Evolutionary conservation across 2,888 invertebrate species (phyloP).

Genomic region (Gasteruption jaculator): DNA sequence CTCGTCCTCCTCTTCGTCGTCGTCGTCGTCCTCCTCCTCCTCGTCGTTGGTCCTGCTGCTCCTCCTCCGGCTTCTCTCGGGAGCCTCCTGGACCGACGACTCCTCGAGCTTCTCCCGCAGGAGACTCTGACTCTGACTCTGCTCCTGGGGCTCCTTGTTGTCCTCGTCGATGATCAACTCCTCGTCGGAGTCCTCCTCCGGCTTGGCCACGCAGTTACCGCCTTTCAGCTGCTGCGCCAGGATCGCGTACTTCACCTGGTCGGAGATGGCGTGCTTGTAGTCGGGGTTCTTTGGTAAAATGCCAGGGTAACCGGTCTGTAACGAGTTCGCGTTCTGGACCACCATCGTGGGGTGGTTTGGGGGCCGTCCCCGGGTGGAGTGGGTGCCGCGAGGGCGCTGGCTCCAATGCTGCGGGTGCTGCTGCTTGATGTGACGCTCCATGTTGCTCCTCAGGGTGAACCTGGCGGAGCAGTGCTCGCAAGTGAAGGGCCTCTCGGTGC

Average conservation of each 20-base stretch:
- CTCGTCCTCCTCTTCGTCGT: slow-evolving; percentile 30
- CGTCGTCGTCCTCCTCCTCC: slow-evolving; percentile 31
- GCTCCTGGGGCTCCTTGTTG: slow-evolving; percentile 25
- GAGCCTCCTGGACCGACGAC: slow-evolving; percentile 17
- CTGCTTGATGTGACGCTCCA: slow-evolving; percentile 92
- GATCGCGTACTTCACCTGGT: slow-evolving; percentile 72
- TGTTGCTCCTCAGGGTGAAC: slow-evolving; percentile 88
- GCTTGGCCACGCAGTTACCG: slow-evolving; percentile 39
- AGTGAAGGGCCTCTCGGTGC: slow-evolving; percentile 86
- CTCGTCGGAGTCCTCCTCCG: slow-evolving; percentile 65
- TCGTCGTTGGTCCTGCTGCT: slow-evolving; percentile 18
- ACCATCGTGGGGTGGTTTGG: slow-evolving; percentile 41
- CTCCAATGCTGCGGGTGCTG: slow-evolving; percentile 91
- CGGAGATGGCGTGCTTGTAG: slow-evolving; percentile 55
- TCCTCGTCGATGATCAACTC: slow-evolving; percentile 65
- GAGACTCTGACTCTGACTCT: slow-evolving; percentile 33
- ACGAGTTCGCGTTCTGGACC: too few relatives aligned
- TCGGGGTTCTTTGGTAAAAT: slow-evolving; percentile 39
- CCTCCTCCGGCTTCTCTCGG: slow-evolving; percentile 34
- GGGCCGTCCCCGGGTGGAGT: slow-evolving; percentile 55
- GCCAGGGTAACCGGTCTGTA: slow-evolving; percentile 30
- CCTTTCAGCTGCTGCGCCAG: slow-evolving; percentile 71
- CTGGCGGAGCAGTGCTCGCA: slow-evolving; percentile 88
- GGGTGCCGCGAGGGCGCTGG: slow-evolving; percentile 65
- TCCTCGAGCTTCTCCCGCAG: slow-evolving; percentile 42